phyloP scores from a whole-genome alignment of 2,797 vertebrate genomes.

The Falco biarmicus region DNA sequence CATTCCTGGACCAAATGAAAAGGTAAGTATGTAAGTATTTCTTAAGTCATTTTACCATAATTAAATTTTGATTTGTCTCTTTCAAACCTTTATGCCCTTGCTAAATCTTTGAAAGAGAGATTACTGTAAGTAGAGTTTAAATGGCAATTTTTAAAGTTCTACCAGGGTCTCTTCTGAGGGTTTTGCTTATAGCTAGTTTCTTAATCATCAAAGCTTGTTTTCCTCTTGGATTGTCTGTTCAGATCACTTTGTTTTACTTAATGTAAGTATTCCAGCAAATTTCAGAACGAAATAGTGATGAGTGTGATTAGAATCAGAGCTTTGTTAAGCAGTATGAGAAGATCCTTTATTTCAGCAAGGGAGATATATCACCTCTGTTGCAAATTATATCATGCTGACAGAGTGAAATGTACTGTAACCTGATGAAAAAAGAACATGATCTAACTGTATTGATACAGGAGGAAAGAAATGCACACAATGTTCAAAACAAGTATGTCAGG shows the following conservation, averaged over 20 bases:
- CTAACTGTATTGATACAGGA: conserved; percentile 3
- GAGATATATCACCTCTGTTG: conserved; percentile 25
- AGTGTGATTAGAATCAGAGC: conserved; percentile 53
- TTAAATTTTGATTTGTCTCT: conserved; percentile 56
- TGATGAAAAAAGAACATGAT: conserved; percentile 26
- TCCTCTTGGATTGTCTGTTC: background rate
- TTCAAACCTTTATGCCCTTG: background rate
- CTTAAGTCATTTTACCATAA: conserved; percentile 44
- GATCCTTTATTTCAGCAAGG: conserved; percentile 53
- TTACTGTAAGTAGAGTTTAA: background rate
- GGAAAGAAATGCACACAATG: background rate
- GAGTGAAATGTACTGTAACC: conserved; percentile 42
- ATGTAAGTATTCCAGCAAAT: conserved; percentile 48
- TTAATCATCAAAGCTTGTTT: background rate
- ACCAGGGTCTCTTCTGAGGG: background rate
- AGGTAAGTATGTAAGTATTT: background rate
- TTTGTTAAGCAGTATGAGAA: conserved; percentile 52
- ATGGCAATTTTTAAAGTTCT: background rate
- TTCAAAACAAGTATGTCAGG: background rate
- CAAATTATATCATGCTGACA: conserved; percentile 43
- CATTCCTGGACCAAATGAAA: conserved; percentile 14
- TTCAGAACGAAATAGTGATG: conserved; percentile 32
- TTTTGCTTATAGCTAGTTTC: background rate
- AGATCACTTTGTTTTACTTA: conserved; percentile 46
- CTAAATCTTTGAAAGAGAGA: conserved; percentile 25